Base-by-base conservation (phyloP, 2,888 invertebrate genomes). In the Syrphus vitripennis region DNA sequence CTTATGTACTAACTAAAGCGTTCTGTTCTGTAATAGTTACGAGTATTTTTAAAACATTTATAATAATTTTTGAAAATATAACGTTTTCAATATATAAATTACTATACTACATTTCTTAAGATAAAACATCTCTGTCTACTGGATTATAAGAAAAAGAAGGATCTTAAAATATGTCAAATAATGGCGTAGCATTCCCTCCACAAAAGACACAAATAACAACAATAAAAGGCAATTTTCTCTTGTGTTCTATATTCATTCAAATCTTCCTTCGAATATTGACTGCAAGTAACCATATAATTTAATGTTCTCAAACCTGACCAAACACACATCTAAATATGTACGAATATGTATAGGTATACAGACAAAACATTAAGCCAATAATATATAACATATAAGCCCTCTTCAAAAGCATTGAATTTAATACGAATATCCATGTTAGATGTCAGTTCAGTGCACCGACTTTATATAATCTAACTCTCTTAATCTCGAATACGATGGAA, bases 341-440 rank as follows among this genome's bases (percentile, higher is more conserved):
- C 2, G 42, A n/a, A 21, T 16, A 50, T 53, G 3, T 16, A 9
- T 12, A 5, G 9, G 14, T 40, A 7, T n/a, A 40, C 6, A 75
- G 21, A 61, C 19, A 40, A 16, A 31, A 65, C 16, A 74, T 63
- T n/a, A 10, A 57, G 9, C 42, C n/a, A 16, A 65, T 55, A 72
- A 72, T 12, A 34, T 34, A 34, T 12, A 3, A 34, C 12, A 34
- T 10, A 21, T 2, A 76, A 57, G 31, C 50, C 34, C 50, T n/a
- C 12, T 37, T 55, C 24, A 57, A 29, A 31, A 77, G 37, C 37
- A 61, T 50, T 42, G 42, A 34, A 55, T 55, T 48, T 59, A 71
- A 81, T 63, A 31, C 61, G 26, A 72, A 53, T 45, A 55, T 53
- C 57, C 79, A 50, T 83, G 74, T 83, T 65, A 63, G 34, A 34